A percentile compares a stretch with the other conserved stretches of the same genome.
These are phyloP conservation scores for Aleiodes alternator DNA, from an alignment of 2,888 invertebrate species.

Conservation along the genomic window DNA sequence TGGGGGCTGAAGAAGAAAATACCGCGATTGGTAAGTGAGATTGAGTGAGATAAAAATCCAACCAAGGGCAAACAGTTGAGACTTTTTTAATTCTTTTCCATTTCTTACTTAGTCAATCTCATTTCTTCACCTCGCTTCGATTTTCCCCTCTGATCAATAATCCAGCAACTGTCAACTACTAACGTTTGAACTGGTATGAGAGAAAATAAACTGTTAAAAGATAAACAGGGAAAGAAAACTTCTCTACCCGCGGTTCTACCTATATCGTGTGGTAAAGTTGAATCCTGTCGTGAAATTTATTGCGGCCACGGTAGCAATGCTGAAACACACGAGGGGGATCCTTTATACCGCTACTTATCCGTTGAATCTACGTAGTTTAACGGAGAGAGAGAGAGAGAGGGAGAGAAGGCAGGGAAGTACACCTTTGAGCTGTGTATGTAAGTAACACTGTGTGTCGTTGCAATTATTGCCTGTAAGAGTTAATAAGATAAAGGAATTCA, in stretches of 20 bases:
- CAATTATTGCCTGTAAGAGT: slow-evolving; percentile 22
- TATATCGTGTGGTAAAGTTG: slow-evolving; percentile 29
- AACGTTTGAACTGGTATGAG: slow-evolving; percentile 14
- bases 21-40: slow-evolving; percentile 30
- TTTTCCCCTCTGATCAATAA: slow-evolving; percentile 9
- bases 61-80: slow-evolving; percentile 43
- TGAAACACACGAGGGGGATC: slow-evolving; percentile 18
- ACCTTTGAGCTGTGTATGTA: slow-evolving; percentile 1
- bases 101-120: slow-evolving; percentile 42
- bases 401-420: background rate
- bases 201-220: slow-evolving; percentile 2
- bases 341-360: slow-evolving; percentile 34
- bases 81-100: background rate
- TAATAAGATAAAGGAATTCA: slow-evolving; percentile 24
- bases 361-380: slow-evolving; percentile 13
- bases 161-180: background rate
- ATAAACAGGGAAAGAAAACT: background rate
- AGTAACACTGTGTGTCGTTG: slow-evolving; percentile 26
- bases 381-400: background rate
- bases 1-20: background rate
- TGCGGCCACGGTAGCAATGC: slow-evolving; percentile 47
- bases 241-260: slow-evolving; percentile 24
- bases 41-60: slow-evolving; percentile 26
- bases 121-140: slow-evolving; percentile 31
- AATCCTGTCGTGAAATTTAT: slow-evolving; percentile 48